Percentiles rank a stretch among this genome's conserved stretches.
phyloP scores from a whole-genome alignment of 2,888 invertebrate genomes.

The Hydropsyche betteni region DNA sequence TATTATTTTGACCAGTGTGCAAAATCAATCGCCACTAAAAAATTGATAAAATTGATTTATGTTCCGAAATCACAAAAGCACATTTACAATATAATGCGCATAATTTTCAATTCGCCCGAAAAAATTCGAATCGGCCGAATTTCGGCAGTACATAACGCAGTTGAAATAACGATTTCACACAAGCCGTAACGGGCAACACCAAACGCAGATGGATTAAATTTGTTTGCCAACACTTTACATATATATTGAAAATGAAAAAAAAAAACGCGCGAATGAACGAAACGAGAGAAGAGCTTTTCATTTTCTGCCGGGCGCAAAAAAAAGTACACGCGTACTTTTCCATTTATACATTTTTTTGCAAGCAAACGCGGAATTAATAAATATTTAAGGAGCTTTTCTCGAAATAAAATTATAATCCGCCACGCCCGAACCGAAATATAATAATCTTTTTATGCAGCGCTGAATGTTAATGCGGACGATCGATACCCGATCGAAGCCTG shows the following conservation, averaged over 20 bases:
- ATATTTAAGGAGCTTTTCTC: constrained; percentile 18
- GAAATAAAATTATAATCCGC: constrained; percentile 7
- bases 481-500: no score
- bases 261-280: not conserved
- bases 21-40: no score
- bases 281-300: constrained; percentile 19
- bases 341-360: not conserved
- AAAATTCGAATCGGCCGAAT: no score
- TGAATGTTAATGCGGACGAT: no score
- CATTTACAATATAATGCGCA: no score
- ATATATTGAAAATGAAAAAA: constrained; percentile 26
- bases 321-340: constrained; percentile 12
- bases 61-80: no score
- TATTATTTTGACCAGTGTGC: no score
- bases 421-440: not conserved
- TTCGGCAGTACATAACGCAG: not conserved
- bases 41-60: no score
- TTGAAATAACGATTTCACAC: constrained; percentile 19
- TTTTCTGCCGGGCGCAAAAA: constrained; percentile 8
- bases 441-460: no score
- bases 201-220: constrained; percentile 32
- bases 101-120: no score
- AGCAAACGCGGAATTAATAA: constrained; percentile 1
- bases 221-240: constrained; percentile 33
- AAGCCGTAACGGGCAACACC: constrained; percentile 5